Evolutionary conservation across 2,113 vertebrate species (phyloP), one percentile per base, ranked within the genome.

Genomic region (Vulpes ferrilata): DNA sequence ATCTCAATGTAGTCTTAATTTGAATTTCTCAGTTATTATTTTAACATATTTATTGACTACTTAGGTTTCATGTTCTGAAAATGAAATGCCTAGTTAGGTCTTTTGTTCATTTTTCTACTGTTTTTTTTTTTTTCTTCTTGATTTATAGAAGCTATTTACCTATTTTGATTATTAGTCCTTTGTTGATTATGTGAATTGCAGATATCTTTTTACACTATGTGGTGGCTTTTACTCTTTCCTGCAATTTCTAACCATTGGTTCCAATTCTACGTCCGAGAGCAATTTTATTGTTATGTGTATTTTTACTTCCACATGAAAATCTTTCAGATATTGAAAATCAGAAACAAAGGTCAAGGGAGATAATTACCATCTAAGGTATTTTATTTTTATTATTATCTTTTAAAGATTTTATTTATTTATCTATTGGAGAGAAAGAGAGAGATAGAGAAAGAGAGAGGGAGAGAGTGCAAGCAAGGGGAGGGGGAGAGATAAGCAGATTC

Each of bases 271-370:
- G 20, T 7, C 51, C 43, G 55, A 55, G 38, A 65, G 22, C 17
- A 69, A 62, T 15, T 35, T 55, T 80, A 43, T 25, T 81, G 90
- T 55, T 22, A 1, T 90, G 20, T 90, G 35, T 62, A 65, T 43
- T 12, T 96, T 96, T 91, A 87, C 7, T 92, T 64, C 57, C 74
- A 51, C 5, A 62, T 65, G 59, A 76, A 38, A 90, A 38, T 43
- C 53, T 32, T 74, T 90, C 55, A 74, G 74, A 69, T 23, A 82
- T n/a, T 93, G 96, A 82, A 81, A 82, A 94, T 87, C 30, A 92
- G 32, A 95, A 93, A 73, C n/a, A 7, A 30, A 67, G 12, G 71
- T 67, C 43, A 59, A 69, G 32, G 65, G 55, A 86, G 53, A 85
- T 64, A 80, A 89, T 64, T 69, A 30, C 16, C 22, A 73, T 53